Evolutionary conservation across 2,113 vertebrate species (phyloP), one percentile per base, ranked within the genome.

Genomic region (Oreotragus oreotragus): DNA sequence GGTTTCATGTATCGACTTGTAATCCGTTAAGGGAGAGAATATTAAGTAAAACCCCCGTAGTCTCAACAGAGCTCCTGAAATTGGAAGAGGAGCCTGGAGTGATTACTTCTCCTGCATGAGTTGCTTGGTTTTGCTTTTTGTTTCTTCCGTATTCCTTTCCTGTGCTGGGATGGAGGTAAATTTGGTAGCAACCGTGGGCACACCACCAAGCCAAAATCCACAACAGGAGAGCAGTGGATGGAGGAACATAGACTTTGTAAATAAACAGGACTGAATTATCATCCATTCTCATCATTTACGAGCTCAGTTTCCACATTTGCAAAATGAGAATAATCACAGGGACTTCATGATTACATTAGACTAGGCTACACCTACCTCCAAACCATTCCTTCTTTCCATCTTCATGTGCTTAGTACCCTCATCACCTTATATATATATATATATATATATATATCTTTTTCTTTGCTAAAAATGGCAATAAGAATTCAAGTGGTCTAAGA

Each of bases 291-390:
- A 1, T 25, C 49, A 10, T 6, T 47, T 0, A 6, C 1, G 1
- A 33, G 43, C 57, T 36, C 64, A 3, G 30, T 4, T 2, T 27
- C 86, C 70, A 13, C 28, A 14, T 60, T 10, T 5, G 51, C 11
- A 2, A 33, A 1, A 19, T 23, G n/a, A 30, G 8, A 7, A 25
- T 9, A 7, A 5, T 2, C 70, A 1, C 13, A 2, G 2, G 8
- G 28, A 3, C 7, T 2, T 28, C 17, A 1, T 0, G 4, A 60
- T 11, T 9, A 11, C 16, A 19, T 33, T 10, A 33, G 25, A 15
- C 4, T 2, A 10, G 1, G 1, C 2, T 0, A 6, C 0, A 11
- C 33, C n/a, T 1, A 1, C 43, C 19, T 47, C 57, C 55, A 21
- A 21, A 1, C 3, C 47, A 6, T 2, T 19, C 30, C 19, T n/a